phyloP scores from a whole-genome alignment of 1,140 invertebrate genomes.

The Phortica variegata region DNA sequence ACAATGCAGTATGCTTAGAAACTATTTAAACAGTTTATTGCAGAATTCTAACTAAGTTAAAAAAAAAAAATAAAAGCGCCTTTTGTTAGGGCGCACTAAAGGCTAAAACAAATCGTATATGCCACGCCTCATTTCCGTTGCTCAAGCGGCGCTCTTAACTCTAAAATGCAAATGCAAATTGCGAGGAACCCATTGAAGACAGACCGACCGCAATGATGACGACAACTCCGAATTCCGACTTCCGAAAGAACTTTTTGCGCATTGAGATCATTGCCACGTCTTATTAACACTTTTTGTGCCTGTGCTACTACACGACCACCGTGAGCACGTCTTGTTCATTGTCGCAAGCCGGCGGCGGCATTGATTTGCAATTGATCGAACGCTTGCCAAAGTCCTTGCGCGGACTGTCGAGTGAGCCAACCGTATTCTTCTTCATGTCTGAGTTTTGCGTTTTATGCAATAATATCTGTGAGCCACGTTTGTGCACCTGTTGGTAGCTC shows the following conservation, averaged over 20 bases:
- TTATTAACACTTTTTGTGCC: too few species aligned
- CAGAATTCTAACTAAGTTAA: slow-evolving; percentile 1
- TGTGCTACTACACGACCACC: slow-evolving; percentile 57
- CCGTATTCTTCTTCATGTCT: slow-evolving; percentile 77
- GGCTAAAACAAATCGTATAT: too few species aligned
- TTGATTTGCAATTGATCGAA: slow-evolving; percentile 53
- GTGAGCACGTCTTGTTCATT: slow-evolving; percentile 62
- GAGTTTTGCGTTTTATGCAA: slow-evolving; percentile 73
- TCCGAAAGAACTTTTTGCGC: too few species aligned
- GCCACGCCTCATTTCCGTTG: too few species aligned
- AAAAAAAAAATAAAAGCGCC: too few species aligned
- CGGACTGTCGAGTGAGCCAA: slow-evolving; percentile 69
- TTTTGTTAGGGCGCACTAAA: too few species aligned
- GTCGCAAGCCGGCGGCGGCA: slow-evolving; percentile 52
- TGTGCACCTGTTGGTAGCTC: slow-evolving; percentile 39
- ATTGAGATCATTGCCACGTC: slow-evolving; percentile 35
- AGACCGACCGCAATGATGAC: too few species aligned
- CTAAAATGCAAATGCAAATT: slow-evolving; percentile 19
- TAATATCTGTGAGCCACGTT: slow-evolving; percentile 64
- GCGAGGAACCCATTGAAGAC: too few species aligned
- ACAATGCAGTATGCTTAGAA: too few species aligned
- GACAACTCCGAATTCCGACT: too few species aligned
- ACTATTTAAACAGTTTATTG: slow-evolving; percentile 26
- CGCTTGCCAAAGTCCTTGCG: slow-evolving; percentile 79
- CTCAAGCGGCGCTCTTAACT: too few species aligned